Evolutionary conservation across 2,888 invertebrate genomes (phyloP), one percentile per base, ranked within the genome.

Genomic region (Papilio gigon): DNA sequence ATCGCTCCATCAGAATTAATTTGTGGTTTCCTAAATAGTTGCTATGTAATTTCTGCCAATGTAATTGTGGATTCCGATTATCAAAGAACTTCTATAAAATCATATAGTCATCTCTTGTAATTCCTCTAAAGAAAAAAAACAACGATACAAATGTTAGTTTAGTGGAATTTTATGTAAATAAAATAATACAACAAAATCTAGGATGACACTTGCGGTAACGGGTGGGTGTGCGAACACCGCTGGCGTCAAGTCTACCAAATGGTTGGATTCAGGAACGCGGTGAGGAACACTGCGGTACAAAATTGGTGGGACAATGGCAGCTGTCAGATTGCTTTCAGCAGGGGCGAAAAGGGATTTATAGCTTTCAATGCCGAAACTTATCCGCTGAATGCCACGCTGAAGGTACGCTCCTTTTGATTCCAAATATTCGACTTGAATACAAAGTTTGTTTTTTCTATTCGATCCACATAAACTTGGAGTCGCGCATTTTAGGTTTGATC

Each of bases 221-320:
- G 95, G 2, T 97, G 96, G 95, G 91, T 96, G 0, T 97, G 97
- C 78, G 97, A 97, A 83, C 96, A 97, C 83, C 93, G 97, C 14
- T 97, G 97, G 97, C 89, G 94, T 0, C 94, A 95, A 79, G 95
- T 97, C 72, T 95, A 93, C 85, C 94, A 95, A 78, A 97, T 97
- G 97, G 94, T 95, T 0, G 92, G 83, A 0, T 97, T 97, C 80
- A 93, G 94, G 72, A 96, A 96, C 76, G 92, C 89, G 0, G 96
- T 94, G 0, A 87, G 88, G 33, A 91, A 87, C 11, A 93, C 94
- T 0, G 76, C 62, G 20, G 61, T 70, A 27, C 83, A 85, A 14
- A 92, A 93, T 76, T 97, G 97, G 96, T 97, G 97, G 96, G 95
- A 95, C 77, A 95, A 96, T 77, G 94, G 93, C 0, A 93, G 93